Conservation (phyloP, 2,888 invertebrate genomes). For the Trachelus tabidus region DNA sequence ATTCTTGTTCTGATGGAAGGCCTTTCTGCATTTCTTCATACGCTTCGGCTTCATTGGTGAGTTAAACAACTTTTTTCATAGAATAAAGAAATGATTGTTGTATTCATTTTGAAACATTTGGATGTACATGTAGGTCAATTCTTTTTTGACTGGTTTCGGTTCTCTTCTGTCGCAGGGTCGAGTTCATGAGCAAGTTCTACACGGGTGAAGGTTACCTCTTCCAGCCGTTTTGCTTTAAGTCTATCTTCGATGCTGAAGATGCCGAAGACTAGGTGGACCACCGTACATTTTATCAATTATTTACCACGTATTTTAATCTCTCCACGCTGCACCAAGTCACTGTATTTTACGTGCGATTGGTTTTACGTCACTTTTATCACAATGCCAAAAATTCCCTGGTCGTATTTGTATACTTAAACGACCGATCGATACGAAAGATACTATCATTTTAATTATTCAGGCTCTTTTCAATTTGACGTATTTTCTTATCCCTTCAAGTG, state of each 20-base stretch:
- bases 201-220: constrained; percentile 75
- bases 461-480: neutral
- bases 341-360: neutral
- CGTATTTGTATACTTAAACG: neutral
- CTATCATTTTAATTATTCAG: neutral
- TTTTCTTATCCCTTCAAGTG: neutral
- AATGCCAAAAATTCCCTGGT: neutral
- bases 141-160: neutral
- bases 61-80: constrained; percentile 27
- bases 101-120: neutral
- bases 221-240: constrained; percentile 76
- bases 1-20: constrained; percentile 93
- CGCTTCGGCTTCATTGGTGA: constrained; percentile 89
- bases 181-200: constrained; percentile 83
- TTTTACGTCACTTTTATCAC: neutral
- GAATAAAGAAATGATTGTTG: neutral
- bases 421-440: neutral
- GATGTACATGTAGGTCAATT: neutral
- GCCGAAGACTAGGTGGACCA: constrained; percentile 48
- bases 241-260: constrained; percentile 66
- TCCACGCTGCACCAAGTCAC: neutral
- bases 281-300: neutral
- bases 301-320: neutral
- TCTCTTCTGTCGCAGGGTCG: constrained; percentile 71
- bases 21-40: constrained; percentile 89